Evolutionary conservation across 2,888 invertebrate species (phyloP).

Genomic region (Sphinx pinastri): DNA sequence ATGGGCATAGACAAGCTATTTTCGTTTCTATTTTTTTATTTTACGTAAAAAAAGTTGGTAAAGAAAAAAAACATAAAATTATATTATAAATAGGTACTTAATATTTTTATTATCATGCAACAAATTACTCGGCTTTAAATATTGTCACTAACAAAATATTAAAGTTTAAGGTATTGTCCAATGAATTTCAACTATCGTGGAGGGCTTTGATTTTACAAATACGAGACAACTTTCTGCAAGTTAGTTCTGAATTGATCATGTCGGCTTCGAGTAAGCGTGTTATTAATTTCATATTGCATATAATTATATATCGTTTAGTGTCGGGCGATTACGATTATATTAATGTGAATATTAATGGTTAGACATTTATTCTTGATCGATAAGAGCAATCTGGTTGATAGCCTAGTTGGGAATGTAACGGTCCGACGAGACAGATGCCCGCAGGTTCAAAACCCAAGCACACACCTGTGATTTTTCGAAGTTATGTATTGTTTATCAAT

Average conservation of each 20-base stretch:
- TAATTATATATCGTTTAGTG: constrained; percentile 3
- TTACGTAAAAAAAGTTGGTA: background rate
- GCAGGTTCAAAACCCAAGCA: no score
- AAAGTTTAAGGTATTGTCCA: background rate
- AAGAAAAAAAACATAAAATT: no score
- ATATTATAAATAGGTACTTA: no score
- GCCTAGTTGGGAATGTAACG: background rate
- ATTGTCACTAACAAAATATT: background rate
- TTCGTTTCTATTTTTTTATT: background rate
- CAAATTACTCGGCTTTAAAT: background rate
- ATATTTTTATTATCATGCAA: background rate
- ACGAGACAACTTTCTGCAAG: background rate
- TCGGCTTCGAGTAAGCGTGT: constrained; percentile 10
- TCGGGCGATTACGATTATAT: background rate
- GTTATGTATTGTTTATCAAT: no score
- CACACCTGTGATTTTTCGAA: no score
- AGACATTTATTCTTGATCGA: background rate
- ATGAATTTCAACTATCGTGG: background rate
- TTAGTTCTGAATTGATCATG: constrained; percentile 1
- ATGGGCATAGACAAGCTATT: background rate
- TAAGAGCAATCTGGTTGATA: background rate
- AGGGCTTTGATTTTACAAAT: background rate
- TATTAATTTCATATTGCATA: constrained; percentile 1
- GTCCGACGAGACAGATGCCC: no score
- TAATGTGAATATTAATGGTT: background rate